phyloP scores from a whole-genome alignment of 1,140 invertebrate genomes.

The Campoletis sonorensis region DNA sequence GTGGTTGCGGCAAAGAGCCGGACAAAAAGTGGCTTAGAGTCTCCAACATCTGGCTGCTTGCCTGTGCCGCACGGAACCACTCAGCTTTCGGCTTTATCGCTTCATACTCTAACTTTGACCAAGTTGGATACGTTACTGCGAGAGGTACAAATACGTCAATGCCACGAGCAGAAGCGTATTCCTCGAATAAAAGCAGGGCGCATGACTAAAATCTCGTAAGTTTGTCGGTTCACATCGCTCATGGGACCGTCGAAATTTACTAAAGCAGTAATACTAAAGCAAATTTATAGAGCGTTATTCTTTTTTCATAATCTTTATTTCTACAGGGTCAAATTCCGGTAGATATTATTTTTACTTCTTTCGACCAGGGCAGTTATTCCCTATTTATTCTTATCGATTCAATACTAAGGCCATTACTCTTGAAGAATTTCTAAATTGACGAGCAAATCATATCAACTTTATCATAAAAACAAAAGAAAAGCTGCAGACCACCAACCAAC shows the following conservation, averaged over 20 bases:
- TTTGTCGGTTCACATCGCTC: constrained; percentile 33
- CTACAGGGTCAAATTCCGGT: not conserved
- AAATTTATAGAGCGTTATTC: constrained; percentile 48
- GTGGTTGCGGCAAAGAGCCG: constrained; percentile 28
- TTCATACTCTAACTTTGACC: constrained; percentile 30
- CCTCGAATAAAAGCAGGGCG: constrained; percentile 5
- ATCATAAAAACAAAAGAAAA: not conserved
- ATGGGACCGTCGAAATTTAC: constrained; percentile 49
- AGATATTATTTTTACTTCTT: not conserved
- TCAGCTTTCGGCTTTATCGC: not conserved
- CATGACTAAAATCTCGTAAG: constrained; percentile 26
- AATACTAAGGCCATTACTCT: not conserved
- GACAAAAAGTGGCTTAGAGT: constrained; percentile 26
- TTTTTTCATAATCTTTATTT: not conserved
- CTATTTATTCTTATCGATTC: constrained; percentile 22
- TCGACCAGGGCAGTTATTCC: not conserved
- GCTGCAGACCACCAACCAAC: too few species aligned
- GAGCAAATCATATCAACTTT: not conserved
- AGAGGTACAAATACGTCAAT: constrained; percentile 17
- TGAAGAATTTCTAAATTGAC: not conserved
- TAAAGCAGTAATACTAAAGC: constrained; percentile 48
- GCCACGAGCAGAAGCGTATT: not conserved
- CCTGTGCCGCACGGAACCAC: not conserved
- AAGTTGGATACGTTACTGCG: constrained; percentile 12
- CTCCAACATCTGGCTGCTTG: constrained; percentile 29